Evolutionary conservation across 2,113 vertebrate genomes (phyloP).

Genomic region (Penelope pileata): DNA sequence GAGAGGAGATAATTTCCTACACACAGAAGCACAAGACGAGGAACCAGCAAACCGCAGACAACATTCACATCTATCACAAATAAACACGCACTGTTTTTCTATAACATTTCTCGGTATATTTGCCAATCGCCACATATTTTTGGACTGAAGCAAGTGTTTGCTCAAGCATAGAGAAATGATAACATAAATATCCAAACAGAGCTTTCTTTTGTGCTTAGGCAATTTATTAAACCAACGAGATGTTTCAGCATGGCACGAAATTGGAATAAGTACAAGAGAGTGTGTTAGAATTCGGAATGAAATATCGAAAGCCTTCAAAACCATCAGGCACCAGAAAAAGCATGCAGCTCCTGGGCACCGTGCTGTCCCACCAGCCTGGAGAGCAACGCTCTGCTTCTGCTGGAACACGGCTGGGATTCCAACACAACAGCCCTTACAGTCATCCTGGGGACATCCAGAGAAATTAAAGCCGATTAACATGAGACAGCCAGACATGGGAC

Average conservation of each 20-base stretch:
- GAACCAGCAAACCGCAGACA: neutral
- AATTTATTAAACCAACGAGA: slow-evolving; percentile 38
- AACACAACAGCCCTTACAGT: neutral
- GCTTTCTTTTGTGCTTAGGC: neutral
- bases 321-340: neutral
- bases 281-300: neutral
- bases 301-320: neutral
- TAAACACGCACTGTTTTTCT: neutral
- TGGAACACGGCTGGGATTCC: neutral
- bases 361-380: neutral
- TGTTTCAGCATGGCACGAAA: neutral
- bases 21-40: neutral
- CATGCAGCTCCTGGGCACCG: neutral
- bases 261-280: neutral
- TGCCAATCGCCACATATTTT: neutral
- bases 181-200: slow-evolving; percentile 8
- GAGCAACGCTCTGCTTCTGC: neutral
- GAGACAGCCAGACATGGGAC: neutral
- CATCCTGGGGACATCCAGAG: neutral
- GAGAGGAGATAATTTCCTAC: neutral
- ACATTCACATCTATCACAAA: neutral
- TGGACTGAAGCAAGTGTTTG: slow-evolving; percentile 3
- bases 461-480: neutral
- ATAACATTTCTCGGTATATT: neutral
- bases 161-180: neutral